Percentiles rank a stretch among this genome's conserved stretches.
These are phyloP conservation scores for Thaumatotibia leucotreta DNA, from an alignment of 1,140 invertebrate genomes.

Conservation along the genomic window DNA sequence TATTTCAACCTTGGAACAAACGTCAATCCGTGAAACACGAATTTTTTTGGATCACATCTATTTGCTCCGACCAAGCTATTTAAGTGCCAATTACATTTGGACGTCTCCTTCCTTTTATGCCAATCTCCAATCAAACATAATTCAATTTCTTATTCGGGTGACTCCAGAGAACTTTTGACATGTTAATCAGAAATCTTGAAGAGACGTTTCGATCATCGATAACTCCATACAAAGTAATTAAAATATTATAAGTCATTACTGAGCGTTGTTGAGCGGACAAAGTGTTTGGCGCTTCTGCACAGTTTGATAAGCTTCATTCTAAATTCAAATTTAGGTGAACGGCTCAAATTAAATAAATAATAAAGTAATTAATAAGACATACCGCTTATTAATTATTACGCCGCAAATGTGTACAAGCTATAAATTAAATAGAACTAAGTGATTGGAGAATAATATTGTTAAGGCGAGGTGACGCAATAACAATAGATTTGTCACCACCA, in stretches of 20 bases:
- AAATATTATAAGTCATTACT: neutral
- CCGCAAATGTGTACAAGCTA: no score
- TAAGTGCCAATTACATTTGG: neutral
- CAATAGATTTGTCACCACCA: no score
- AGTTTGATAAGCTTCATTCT: neutral
- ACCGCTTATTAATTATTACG: no score
- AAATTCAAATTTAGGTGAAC: neutral
- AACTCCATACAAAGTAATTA: neutral
- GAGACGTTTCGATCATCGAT: neutral
- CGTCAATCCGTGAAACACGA: neutral
- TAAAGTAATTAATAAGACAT: no score
- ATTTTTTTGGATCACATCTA: no score
- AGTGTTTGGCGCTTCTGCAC: neutral
- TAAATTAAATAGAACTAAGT: no score
- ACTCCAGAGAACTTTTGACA: conserved; percentile 8
- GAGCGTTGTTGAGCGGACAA: neutral
- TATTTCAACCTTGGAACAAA: no score
- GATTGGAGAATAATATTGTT: no score
- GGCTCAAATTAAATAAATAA: no score
- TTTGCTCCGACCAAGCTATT: neutral
- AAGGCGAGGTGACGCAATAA: no score
- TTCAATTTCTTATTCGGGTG: conserved; percentile 6
- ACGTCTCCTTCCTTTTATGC: neutral
- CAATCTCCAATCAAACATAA: conserved; percentile 5
- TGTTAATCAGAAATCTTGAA: conserved; percentile 1